A percentile compares a stretch with the other conserved stretches of the same genome.
Evolutionary conservation across 2,888 invertebrate genomes (phyloP).

Genomic region (Hirtodrosophila duncani): DNA sequence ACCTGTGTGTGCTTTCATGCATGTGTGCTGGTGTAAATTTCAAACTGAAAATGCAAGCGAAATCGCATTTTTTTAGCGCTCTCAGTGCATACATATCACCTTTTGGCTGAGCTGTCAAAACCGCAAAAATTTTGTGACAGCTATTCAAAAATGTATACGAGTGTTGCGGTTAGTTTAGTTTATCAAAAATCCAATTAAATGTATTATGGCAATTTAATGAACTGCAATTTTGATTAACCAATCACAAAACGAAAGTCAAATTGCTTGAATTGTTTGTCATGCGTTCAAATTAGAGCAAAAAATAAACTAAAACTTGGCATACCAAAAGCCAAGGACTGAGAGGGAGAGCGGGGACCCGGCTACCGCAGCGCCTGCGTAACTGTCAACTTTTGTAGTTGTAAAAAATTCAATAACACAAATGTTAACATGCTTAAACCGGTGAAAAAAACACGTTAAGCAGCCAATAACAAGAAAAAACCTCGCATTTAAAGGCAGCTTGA

Average conservation of each 20-base stretch:
- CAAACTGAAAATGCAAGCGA: conserved; percentile 28
- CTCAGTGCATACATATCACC: neutral
- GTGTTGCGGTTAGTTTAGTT: conserved; percentile 6
- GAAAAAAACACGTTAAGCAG: conserved; percentile 11
- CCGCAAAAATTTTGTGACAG: conserved; percentile 39
- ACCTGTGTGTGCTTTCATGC: conserved; percentile 24
- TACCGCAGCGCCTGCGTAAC: conserved; percentile 55
- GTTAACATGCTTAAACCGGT: conserved; percentile 55
- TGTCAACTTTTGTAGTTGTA: conserved; percentile 66
- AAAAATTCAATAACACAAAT: conserved; percentile 70
- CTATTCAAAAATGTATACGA: conserved; percentile 16
- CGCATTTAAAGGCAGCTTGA: conserved; percentile 33
- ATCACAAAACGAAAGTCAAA: conserved; percentile 63
- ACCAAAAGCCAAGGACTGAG: conserved; percentile 24
- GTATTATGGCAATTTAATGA: conserved; percentile 55
- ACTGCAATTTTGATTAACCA: conserved; percentile 58
- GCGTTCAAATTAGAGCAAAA: conserved; percentile 33
- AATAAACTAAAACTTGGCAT: conserved; percentile 22
- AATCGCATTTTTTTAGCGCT: conserved; percentile 18
- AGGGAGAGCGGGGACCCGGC: neutral
- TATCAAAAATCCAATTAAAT: conserved; percentile 40
- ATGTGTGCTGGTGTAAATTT: conserved; percentile 25
- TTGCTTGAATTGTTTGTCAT: conserved; percentile 62
- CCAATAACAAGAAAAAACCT: conserved; percentile 11
- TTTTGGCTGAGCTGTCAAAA: conserved; percentile 17